Percentiles rank a stretch among this genome's conserved stretches.
phyloP scores from a whole-genome alignment of 2,113 vertebrate genomes.

The Actenoides hombroni region DNA sequence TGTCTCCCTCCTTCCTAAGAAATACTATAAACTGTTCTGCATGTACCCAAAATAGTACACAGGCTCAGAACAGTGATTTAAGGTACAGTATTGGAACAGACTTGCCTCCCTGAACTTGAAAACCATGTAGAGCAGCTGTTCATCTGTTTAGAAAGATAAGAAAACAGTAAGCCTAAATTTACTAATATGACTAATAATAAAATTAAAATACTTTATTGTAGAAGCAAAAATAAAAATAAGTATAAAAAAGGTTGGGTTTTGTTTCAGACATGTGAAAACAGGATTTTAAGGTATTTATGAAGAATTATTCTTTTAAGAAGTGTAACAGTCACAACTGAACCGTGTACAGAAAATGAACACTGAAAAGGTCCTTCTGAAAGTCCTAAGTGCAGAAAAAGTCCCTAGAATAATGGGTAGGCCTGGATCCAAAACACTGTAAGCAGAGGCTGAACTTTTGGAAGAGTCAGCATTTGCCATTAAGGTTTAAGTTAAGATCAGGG shows the following conservation, averaged over 20 bases:
- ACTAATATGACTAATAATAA: neutral
- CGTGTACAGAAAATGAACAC: neutral
- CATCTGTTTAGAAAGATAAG: neutral
- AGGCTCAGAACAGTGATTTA: neutral
- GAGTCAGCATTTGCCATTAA: neutral
- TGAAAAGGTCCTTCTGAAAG: neutral
- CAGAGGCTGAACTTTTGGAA: neutral
- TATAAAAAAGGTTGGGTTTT: fast-evolving
- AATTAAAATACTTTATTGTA: neutral
- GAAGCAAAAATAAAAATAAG: neutral
- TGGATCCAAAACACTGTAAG: neutral
- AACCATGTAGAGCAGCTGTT: neutral
- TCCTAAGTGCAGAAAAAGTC: neutral
- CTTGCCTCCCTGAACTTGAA: neutral
- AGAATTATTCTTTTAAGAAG: neutral
- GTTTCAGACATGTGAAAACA: neutral
- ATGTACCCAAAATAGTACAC: neutral
- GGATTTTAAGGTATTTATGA: neutral
- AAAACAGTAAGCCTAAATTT: neutral
- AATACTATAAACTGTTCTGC: neutral
- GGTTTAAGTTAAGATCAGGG: neutral
- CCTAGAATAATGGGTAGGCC: neutral
- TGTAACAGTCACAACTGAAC: neutral
- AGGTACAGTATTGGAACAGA: neutral
- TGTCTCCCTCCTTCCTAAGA: neutral